Conservation (phyloP, 2,113 vertebrate species). For the Atherinomorus stipes region DNA sequence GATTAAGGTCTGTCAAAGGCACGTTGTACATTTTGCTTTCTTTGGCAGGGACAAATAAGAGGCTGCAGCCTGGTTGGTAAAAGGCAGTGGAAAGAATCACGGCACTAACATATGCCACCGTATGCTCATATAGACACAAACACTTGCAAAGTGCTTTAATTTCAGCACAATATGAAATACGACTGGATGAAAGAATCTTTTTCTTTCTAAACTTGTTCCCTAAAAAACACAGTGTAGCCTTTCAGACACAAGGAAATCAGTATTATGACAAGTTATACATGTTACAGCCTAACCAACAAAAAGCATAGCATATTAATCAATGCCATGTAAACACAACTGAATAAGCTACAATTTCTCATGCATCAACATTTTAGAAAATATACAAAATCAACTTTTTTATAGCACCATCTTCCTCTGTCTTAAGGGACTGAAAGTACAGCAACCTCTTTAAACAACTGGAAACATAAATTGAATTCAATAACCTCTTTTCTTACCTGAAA, state of each 20-base stretch:
- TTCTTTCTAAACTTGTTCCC: too few species aligned
- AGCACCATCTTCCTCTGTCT: background rate
- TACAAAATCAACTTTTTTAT: background rate
- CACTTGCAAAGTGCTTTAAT: background rate
- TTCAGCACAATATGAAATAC: slow-evolving; percentile 1
- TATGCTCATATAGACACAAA: background rate
- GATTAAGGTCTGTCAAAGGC: slow-evolving; percentile 14
- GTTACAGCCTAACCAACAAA: too few species aligned
- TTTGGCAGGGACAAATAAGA: background rate
- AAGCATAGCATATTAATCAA: too few species aligned
- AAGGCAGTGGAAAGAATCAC: background rate
- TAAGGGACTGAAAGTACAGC: background rate
- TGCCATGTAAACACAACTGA: too few species aligned
- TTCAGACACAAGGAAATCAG: too few species aligned
- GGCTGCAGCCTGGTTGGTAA: slow-evolving; percentile 2
- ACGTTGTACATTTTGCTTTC: slow-evolving; percentile 2
- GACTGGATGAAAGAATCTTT: too few species aligned
- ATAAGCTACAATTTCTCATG: background rate
- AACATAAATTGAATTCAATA: background rate
- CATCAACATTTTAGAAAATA: background rate
- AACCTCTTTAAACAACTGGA: background rate
- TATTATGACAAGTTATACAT: too few species aligned
- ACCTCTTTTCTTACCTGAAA: slow-evolving; percentile 61
- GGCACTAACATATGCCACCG: background rate
- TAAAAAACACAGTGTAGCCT: too few species aligned